Conservation (phyloP, 1,140 invertebrate genomes). For the Pectinophora gossypiella region DNA sequence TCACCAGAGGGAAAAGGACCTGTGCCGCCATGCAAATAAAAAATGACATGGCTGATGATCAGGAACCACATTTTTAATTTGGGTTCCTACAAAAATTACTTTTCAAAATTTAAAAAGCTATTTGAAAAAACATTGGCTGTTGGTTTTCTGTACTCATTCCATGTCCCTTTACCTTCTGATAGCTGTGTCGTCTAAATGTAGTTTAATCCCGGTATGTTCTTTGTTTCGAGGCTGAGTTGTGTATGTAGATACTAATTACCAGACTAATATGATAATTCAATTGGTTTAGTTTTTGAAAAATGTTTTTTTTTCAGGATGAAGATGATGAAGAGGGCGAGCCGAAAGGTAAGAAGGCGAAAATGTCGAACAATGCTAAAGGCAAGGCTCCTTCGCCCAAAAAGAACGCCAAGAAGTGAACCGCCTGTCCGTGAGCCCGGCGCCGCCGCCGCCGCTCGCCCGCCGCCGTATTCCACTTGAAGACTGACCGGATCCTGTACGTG, state of each 20-base stretch:
- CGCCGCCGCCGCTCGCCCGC: slow-evolving; percentile 8
- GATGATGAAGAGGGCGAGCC: slow-evolving; percentile 80
- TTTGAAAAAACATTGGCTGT: slow-evolving; percentile 62
- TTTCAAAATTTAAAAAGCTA: slow-evolving; percentile 13
- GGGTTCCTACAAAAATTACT: slow-evolving; percentile 13
- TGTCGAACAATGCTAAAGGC: slow-evolving; percentile 79
- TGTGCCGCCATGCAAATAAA: slow-evolving; percentile 9
- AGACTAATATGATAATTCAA: not conserved
- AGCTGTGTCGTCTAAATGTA: too few species aligned
- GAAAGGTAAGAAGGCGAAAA: slow-evolving; percentile 80
- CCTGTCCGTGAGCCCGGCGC: slow-evolving; percentile 15
- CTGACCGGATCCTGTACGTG: slow-evolving; percentile 30
- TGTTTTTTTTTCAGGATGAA: slow-evolving; percentile 71
- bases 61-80: not conserved
- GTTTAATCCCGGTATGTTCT: too few species aligned
- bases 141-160: slow-evolving; percentile 71
- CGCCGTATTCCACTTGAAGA: slow-evolving; percentile 31
- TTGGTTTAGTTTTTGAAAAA: too few species aligned
- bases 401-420: slow-evolving; percentile 73
- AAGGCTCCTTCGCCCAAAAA: slow-evolving; percentile 72
- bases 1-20: slow-evolving; percentile 71
- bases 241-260: not conserved
- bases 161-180: slow-evolving; percentile 68
- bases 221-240: too few species aligned
- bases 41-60: not conserved